These are phyloP conservation scores for Anagyrus pseudococci DNA, from an alignment of 2,888 invertebrate species.

Conservation along the genomic window DNA sequence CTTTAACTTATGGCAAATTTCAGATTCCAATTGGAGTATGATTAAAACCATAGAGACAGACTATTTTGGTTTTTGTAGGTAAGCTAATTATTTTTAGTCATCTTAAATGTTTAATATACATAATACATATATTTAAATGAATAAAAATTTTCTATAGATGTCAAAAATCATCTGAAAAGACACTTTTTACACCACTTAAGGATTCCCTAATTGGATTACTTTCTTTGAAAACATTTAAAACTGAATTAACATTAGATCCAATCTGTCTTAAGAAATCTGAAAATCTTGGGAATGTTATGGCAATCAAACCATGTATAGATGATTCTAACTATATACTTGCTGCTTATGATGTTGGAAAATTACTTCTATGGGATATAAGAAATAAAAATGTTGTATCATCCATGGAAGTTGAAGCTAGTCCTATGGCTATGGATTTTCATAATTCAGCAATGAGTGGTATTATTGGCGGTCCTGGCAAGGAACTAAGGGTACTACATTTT, in stretches of 20 bases:
- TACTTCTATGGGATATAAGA: conserved; percentile 75
- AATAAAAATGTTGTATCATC: conserved; percentile 67
- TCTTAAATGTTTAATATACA: neutral
- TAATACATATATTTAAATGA: neutral
- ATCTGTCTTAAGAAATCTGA: conserved; percentile 37
- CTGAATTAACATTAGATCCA: conserved; percentile 50
- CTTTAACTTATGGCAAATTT: conserved; percentile 71
- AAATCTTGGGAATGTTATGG: conserved; percentile 71
- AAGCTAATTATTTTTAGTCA: conserved; percentile 11
- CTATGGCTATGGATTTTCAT: conserved; percentile 78
- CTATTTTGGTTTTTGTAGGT: conserved; percentile 77
- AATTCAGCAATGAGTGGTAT: conserved; percentile 71
- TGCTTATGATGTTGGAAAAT: conserved; percentile 78
- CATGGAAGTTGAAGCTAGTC: conserved; percentile 69
- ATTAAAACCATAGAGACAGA: conserved; percentile 68
- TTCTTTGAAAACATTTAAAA: conserved; percentile 61
- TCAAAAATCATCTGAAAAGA: conserved; percentile 65
- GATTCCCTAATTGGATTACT: conserved; percentile 66
- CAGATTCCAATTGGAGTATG: conserved; percentile 66
- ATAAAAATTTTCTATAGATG: conserved; percentile 43
- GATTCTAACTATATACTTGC: conserved; percentile 62
- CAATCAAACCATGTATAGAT: conserved; percentile 65
- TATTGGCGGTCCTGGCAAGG: conserved; percentile 70
- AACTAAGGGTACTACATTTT: conserved; percentile 65
- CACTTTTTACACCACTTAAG: conserved; percentile 73